Evolutionary conservation across 37 sponge, comb jelly and placozoan species (phyloP).

Genomic region (Petrosia ficiformis): DNA sequence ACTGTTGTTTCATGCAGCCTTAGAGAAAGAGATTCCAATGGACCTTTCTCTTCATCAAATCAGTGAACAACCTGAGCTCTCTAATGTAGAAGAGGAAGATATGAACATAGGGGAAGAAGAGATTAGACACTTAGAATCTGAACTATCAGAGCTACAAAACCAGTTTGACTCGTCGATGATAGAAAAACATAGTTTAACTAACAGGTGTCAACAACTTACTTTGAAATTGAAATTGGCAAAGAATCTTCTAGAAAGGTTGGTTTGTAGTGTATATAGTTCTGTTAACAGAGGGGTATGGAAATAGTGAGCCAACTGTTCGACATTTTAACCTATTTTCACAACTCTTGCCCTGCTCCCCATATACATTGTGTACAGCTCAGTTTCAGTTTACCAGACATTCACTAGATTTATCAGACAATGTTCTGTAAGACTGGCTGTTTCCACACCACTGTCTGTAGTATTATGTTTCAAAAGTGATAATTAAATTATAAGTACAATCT

Average conservation of each 20-base stretch:
- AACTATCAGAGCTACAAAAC: slow-evolving; percentile 43
- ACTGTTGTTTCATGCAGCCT: too few species aligned
- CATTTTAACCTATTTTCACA: too few species aligned
- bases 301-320: too few species aligned
- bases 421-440: too few species aligned
- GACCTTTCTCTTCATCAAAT: neutral
- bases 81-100: neutral
- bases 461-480: too few species aligned
- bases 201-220: slow-evolving; percentile 48
- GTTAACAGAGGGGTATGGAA: neutral
- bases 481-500: too few species aligned
- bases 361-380: too few species aligned
- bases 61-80: neutral
- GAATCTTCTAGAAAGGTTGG: slow-evolving; percentile 64
- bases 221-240: slow-evolving; percentile 70
- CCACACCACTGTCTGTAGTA: too few species aligned
- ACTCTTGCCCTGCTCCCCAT: too few species aligned
- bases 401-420: too few species aligned
- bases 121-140: slow-evolving; percentile 1
- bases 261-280: too few species aligned
- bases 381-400: too few species aligned
- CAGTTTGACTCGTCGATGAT: slow-evolving; percentile 69
- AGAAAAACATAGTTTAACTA: slow-evolving; percentile 64
- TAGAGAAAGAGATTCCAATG: neutral
- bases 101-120: neutral